Conservation (phyloP, 2,797 vertebrate species). For the Trematomus bernacchii region DNA sequence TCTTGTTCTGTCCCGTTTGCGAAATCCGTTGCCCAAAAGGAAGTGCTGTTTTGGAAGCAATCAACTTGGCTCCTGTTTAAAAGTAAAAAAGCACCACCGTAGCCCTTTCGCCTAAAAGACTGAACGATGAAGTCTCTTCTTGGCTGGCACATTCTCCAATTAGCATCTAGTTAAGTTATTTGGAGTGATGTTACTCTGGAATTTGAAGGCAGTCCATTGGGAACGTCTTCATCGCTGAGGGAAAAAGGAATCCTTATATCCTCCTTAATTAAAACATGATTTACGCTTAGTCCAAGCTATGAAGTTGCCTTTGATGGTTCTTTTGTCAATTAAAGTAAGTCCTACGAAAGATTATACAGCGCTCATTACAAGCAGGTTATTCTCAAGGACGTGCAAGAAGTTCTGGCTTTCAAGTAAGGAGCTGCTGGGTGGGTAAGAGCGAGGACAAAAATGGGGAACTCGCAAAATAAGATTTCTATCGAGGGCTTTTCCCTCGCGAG, state of each 20-base stretch:
- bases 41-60: constrained; percentile 36
- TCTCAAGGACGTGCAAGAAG: constrained; percentile 77
- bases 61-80: constrained; percentile 51
- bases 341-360: constrained; percentile 73
- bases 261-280: constrained; percentile 87
- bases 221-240: constrained; percentile 72
- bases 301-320: constrained; percentile 83
- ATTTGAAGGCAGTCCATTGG: constrained; percentile 77
- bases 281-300: constrained; percentile 79
- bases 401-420: constrained; percentile 58
- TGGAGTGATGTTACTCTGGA: constrained; percentile 74
- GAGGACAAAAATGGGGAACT: constrained; percentile 59
- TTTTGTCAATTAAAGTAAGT: constrained; percentile 83
- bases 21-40: constrained; percentile 62
- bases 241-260: constrained; percentile 82
- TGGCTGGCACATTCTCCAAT: constrained; percentile 79
- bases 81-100: constrained; percentile 49
- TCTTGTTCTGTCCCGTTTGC: constrained; percentile 70
- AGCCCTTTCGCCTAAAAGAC: constrained; percentile 71
- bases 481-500: constrained; percentile 47
- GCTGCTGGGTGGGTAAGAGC: constrained; percentile 60
- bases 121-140: constrained; percentile 67
- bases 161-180: constrained; percentile 84
- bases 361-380: constrained; percentile 80
- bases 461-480: constrained; percentile 40